Base-by-base conservation (phyloP, 2,888 invertebrate genomes). In the Sympetrum striolatum region DNA sequence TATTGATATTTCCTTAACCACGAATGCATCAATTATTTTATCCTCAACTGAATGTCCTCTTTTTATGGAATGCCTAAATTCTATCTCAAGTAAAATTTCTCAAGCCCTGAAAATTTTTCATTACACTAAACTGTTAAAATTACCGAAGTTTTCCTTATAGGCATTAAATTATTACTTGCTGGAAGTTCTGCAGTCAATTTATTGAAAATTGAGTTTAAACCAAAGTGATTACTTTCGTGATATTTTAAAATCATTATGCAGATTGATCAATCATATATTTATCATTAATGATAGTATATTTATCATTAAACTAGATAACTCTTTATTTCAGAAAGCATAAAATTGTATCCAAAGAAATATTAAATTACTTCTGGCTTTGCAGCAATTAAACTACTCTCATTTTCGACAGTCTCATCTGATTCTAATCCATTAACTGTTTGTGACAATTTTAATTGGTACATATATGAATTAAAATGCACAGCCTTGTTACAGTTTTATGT, bases 401-500 rank as follows among this genome's bases (percentile, higher is more conserved):
- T 82, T 53, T 58, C 37, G 37, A 60, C 60, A 18, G 60, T 25
- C 37, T 86, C 39, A 73, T 31, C 25, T 73, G 73, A 73, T 73
- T 73, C 73, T 73, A 73, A 25, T 31, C 31, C 25, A 73, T 22
- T 60, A 25, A 31, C 22, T 73, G 73, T 31, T 73, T 31, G 31
- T 73, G 73, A 31, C 73, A 25, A 25, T 73, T 73, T 31, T 60
- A 58, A 60, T 86, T 60, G 60, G n/a, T 86, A 86, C 31, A 82
- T 86, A 53, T 5, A 86, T 86, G 58, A 60, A 60, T 86, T 64
- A 73, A 86, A 60, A 86, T 86, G 86, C 86, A 86, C 86, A 86
- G 86, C 86, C 86, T 86, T 86, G 37, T 86, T 86, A 86, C 37
- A 86, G 60, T 86, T 86, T 58, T 37, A 60, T 58, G 86, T 60